Conservation (phyloP, 1,140 invertebrate species). For the Cydia strobilella region DNA sequence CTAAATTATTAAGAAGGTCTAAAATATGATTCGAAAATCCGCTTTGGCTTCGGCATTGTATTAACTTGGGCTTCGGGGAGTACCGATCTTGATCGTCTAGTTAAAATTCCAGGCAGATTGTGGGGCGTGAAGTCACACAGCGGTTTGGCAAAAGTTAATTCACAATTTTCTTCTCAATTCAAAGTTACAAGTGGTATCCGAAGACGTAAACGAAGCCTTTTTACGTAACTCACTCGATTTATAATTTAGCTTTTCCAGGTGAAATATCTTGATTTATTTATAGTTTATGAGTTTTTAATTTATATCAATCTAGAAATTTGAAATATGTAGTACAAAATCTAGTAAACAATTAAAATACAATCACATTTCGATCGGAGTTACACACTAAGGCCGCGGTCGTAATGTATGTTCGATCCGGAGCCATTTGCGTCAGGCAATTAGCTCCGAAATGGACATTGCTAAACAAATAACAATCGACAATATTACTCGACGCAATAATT, state of each 20-base stretch:
- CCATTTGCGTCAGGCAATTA: conserved; percentile 30
- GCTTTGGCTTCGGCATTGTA: conserved; percentile 67
- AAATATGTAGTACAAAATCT: background rate
- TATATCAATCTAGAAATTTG: background rate
- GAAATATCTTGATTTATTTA: background rate
- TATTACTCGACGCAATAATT: conserved; percentile 31
- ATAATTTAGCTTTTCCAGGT: background rate
- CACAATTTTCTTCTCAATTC: conserved; percentile 59
- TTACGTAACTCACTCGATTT: background rate
- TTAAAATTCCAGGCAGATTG: conserved; percentile 74
- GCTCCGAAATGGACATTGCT: conserved; percentile 27
- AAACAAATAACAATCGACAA: conserved; percentile 33
- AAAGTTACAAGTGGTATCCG: conserved; percentile 40
- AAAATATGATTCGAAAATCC: conserved; percentile 74
- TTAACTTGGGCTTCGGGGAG: conserved; percentile 64
- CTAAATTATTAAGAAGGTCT: conserved; percentile 72
- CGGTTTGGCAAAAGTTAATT: conserved; percentile 67
- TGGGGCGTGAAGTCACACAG: conserved; percentile 62
- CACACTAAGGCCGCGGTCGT: conserved; percentile 25
- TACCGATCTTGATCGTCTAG: conserved; percentile 72
- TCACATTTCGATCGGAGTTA: conserved; percentile 13
- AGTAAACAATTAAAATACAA: conserved; percentile 6
- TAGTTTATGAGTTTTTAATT: background rate
- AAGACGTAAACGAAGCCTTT: conserved; percentile 15
- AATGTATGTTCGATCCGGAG: conserved; percentile 29